Conservation (phyloP, 2,797 vertebrate species). For the Rhinophrynus dorsalis region DNA sequence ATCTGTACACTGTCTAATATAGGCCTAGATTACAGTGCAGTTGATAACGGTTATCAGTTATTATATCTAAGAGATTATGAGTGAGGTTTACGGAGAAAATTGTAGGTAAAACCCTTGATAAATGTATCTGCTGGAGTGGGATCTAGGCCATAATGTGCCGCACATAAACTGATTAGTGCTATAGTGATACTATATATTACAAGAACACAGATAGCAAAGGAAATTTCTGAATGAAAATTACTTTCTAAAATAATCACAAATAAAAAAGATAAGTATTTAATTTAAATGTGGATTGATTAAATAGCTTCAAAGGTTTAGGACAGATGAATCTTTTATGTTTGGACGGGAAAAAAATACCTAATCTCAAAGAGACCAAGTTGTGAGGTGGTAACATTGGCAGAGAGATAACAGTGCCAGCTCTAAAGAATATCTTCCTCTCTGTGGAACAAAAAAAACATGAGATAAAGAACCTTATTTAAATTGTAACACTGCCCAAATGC, state of each 20-base stretch:
- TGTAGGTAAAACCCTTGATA: no score
- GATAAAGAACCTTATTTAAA: conserved; percentile 3
- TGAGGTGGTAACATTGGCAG: not conserved
- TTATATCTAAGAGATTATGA: no score
- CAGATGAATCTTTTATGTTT: conserved; percentile 9
- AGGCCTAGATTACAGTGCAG: no score
- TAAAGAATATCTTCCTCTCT: conserved; percentile 27
- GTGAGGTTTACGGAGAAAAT: no score
- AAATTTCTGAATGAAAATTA: conserved; percentile 12
- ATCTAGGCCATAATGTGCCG: conserved; percentile 19
- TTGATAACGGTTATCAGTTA: no score
- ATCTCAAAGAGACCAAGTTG: conserved; percentile 22
- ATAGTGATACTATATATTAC: not conserved
- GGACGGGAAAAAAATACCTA: conserved; percentile 13
- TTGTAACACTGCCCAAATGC: not conserved
- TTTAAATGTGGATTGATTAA: conserved; percentile 18
- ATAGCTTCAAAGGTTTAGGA: conserved; percentile 8
- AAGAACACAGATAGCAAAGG: conserved; percentile 9
- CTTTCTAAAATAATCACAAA: conserved; percentile 25
- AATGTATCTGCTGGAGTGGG: no score
- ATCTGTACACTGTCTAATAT: not conserved
- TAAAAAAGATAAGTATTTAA: conserved; percentile 21
- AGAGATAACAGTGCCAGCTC: conserved; percentile 26
- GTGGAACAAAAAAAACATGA: fast-evolving
- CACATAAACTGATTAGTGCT: conserved; percentile 14